Base-by-base conservation (phyloP, 2,888 invertebrate genomes). In the Eucriotettix oculatus region DNA sequence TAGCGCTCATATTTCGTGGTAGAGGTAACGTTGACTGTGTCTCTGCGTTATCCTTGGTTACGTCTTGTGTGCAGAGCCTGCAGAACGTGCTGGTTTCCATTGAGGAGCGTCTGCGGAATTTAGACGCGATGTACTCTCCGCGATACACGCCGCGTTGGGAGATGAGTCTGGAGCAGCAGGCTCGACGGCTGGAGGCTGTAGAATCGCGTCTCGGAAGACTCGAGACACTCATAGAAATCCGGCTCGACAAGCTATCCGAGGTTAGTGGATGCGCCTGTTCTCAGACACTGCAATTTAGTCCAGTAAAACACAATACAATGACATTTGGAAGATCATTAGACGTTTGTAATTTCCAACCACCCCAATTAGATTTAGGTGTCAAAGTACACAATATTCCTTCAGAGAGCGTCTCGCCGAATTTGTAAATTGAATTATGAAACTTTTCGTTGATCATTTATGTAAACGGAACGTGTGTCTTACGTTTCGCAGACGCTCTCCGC, bases 131-230 rank as follows among this genome's bases (percentile, higher is more conserved):
- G 17, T 71, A 73, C 62, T 69, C 71, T 17, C 68, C 71, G 64
- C 70, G 73, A 3, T 68, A 71, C 57, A 67, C 71, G 10, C 68
- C 72, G 14, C 69, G 73, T 42, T 63, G 74, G 52, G 72, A 73
- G 62, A 63, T 67, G 42, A 66, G 68, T 42, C 59, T 71, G 41
- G 71, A 73, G 60, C 72, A 71, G 62, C 71, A 75, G 62, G 69
- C 71, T 44, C 67, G 74, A 63, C 71, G 74, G 65, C 67, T 77
- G 62, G 77, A 76, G 57, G 70, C 70, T 17, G 68, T 78, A 40
- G 75, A 76, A 63, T 65, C 71, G 10, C 72, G 75, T 65, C 66
- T 76, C 1, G 70, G 70, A 2, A 66, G 74, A 56, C 63, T 76
- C 29, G 76, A 76, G 65, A 68, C 71, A 0, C 65, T 72, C 48